Base-by-base conservation (phyloP, 2,113 vertebrate genomes). In the Circaetus gallicus region DNA sequence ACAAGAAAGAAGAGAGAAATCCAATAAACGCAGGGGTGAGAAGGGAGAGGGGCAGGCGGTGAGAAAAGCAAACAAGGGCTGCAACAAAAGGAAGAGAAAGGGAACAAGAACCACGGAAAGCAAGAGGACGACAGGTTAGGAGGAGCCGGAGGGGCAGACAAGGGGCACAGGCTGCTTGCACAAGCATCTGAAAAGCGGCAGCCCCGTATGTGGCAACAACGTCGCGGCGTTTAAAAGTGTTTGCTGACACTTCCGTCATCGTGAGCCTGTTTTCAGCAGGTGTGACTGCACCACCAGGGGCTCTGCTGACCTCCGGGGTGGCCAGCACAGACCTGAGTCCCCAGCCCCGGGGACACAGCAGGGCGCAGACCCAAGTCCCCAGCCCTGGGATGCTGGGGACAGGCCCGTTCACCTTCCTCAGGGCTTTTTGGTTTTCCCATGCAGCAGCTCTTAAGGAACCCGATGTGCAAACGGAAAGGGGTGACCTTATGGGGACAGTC, bases 21-120 rank as follows among this genome's bases (percentile, higher is more conserved):
- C 95, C 95, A 96, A 94, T 97, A 96, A 97, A 95, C 55, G 92
- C 65, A 0, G 9, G 88, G 67, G 82, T 81, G 93, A 95, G 95
- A 93, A 93, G 89, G 84, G 87, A 96, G 92, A 92, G 90, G 82
- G 88, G 93, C 78, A 56, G 12, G 90, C 29, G 55, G 95, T 96
- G 97, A 96, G 96, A 97, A 97, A 97, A 97, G 92, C 97, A 97
- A 96, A 97, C 95, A 97, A 40, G 45, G 31, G 70, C 65, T 50
- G 76, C 36, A 29, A 91, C 87, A 88, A 89, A 82, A 86, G 87
- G 6, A 2, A 74, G 82, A 72, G 73, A 88, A 92, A 78, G 85
- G 94, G 58, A 94, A 56, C 38, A 9, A 87, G 86, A 13, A 13
- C 29, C 40, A 56, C 1, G 13, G 70, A 45, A 74, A 91, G 58